These are phyloP conservation scores for Cichlasoma orientale DNA, from an alignment of 2,797 vertebrate genomes.

Conservation along the genomic window DNA sequence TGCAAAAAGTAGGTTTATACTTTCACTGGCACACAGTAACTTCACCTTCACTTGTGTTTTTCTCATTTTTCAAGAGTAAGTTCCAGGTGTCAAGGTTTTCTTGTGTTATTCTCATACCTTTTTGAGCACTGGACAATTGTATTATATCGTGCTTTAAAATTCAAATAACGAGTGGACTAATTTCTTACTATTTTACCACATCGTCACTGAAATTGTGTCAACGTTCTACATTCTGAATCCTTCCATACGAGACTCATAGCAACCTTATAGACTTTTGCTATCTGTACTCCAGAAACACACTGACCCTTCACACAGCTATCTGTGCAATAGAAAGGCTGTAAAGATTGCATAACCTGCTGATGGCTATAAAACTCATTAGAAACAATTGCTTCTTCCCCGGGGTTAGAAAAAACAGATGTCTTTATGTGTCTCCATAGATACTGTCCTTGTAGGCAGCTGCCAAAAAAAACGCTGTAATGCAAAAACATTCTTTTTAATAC, in stretches of 20 bases:
- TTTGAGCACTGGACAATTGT: not conserved
- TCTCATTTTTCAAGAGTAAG: not conserved
- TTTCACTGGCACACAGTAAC: not conserved
- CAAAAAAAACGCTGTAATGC: too few relatives aligned
- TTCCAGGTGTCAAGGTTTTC: not conserved
- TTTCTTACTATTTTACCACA: not conserved
- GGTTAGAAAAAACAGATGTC: not conserved
- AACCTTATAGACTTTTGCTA: not conserved
- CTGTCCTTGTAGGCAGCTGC: too few relatives aligned
- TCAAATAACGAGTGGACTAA: not conserved
- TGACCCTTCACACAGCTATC: conserved; percentile 31
- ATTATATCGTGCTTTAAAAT: not conserved
- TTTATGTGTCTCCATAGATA: too few relatives aligned
- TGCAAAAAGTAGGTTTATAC: not conserved
- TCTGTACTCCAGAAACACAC: not conserved
- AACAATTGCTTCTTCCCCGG: not conserved
- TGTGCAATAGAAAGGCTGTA: conserved; percentile 6
- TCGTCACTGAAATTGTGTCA: not conserved
- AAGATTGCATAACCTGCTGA: conserved; percentile 6
- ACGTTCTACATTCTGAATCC: not conserved
- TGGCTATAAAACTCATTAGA: not conserved
- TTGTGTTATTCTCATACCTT: not conserved
- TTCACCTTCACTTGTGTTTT: not conserved
- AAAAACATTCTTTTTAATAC: too few relatives aligned
- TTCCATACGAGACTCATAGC: not conserved